A percentile compares a stretch with the other conserved stretches of the same genome.
Evolutionary conservation across 1,140 invertebrate genomes (phyloP).

Genomic region (Drosophila orosa): DNA sequence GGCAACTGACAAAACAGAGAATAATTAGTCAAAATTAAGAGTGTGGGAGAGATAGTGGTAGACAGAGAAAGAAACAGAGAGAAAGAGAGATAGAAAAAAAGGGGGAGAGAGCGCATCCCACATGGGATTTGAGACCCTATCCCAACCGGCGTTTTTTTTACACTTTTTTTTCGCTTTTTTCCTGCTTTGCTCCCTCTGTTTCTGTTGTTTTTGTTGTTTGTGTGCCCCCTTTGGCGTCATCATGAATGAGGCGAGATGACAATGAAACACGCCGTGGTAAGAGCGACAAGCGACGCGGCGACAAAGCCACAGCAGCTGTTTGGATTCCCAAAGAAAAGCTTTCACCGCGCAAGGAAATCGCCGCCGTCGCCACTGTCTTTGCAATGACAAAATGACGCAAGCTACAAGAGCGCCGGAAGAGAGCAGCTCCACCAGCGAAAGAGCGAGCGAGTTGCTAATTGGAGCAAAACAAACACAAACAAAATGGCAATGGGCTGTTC

Average conservation of each 20-base stretch:
- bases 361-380: conserved; percentile 42
- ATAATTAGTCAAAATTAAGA: conserved; percentile 53
- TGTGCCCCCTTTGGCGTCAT: conserved; percentile 54
- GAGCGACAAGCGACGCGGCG: conserved; percentile 57
- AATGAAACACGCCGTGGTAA: conserved; percentile 67
- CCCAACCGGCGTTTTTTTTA: conserved; percentile 75
- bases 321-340: conserved; percentile 78
- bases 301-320: conserved; percentile 69
- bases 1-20: conserved; percentile 23
- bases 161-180: conserved; percentile 8
- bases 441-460: conserved; percentile 67
- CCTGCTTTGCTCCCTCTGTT: conserved; percentile 31
- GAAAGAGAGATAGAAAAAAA: conserved; percentile 5
- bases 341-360: conserved; percentile 60
- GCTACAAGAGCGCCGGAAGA: conserved; percentile 44
- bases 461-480: conserved; percentile 82
- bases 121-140: conserved; percentile 68
- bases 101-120: conserved; percentile 40
- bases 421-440: conserved; percentile 4
- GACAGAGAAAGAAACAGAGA: not conserved
- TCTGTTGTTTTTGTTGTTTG: conserved; percentile 22
- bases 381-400: conserved; percentile 71
- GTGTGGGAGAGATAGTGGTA: not conserved
- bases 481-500: conserved; percentile 78
- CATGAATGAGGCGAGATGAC: conserved; percentile 73